phyloP scores from a whole-genome alignment of 2,888 invertebrate species.

The Teinopalpus imperialis region DNA sequence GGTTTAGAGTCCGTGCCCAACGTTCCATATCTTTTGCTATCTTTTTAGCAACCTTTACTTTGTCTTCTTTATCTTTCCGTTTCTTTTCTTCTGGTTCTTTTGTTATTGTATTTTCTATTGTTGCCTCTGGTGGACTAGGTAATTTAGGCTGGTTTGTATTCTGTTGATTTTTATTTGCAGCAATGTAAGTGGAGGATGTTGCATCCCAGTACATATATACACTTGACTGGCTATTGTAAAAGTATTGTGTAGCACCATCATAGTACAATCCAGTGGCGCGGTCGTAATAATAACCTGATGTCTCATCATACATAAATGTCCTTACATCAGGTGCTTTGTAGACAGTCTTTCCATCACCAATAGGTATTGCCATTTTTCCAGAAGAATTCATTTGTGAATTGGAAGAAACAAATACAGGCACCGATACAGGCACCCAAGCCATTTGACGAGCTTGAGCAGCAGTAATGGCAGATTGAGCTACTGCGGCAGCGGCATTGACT shows the following conservation, averaged over 20 bases:
- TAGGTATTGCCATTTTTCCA: slow-evolving; percentile 76
- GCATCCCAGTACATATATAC: slow-evolving; percentile 98
- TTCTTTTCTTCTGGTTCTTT: slow-evolving; percentile 81
- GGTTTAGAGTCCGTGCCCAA: slow-evolving; percentile 98
- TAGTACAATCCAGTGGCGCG: slow-evolving; percentile 96
- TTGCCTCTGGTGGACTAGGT: slow-evolving; percentile 50
- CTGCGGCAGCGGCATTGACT: slow-evolving; percentile 93
- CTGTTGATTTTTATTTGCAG: slow-evolving; percentile 66
- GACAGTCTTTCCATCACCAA: slow-evolving; percentile 84
- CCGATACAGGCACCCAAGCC: slow-evolving; percentile 79
- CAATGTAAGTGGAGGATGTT: slow-evolving; percentile 83
- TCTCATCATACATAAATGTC: slow-evolving; percentile 96
- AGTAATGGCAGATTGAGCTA: slow-evolving; percentile 92
- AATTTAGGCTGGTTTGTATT: slow-evolving; percentile 61
- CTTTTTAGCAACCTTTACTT: slow-evolving; percentile 98
- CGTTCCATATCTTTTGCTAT: slow-evolving; percentile 93
- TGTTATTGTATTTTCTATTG: slow-evolving; percentile 53
- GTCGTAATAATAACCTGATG: slow-evolving; percentile 98
- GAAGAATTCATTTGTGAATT: slow-evolving; percentile 62
- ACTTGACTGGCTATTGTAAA: slow-evolving; percentile 94
- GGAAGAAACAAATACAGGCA: slow-evolving; percentile 68
- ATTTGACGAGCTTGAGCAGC: slow-evolving; percentile 73
- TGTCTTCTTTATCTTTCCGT: slow-evolving; percentile 92
- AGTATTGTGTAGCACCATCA: slow-evolving; percentile 97
- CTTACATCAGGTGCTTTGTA: slow-evolving; percentile 93